Percentiles rank a stretch among this genome's conserved stretches.
These are phyloP conservation scores for Phallusia fumigata DNA, from an alignment of 23 tunicate genomes.

Conservation along the genomic window DNA sequence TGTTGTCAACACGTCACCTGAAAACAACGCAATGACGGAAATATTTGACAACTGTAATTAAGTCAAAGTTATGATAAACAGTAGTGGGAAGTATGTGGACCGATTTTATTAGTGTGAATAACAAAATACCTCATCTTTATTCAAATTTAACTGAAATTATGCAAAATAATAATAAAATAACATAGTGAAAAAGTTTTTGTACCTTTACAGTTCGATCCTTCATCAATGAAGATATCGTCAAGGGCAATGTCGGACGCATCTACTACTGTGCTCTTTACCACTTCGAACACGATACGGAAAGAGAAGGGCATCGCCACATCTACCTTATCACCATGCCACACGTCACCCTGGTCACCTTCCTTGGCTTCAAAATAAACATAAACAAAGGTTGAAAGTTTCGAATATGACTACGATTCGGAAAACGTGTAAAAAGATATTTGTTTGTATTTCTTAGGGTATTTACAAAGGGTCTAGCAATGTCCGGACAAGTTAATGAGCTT, in stretches of 20 bases:
- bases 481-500: too few species aligned
- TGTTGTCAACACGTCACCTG: constrained; percentile 70
- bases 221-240: constrained; percentile 65
- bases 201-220: constrained; percentile 85
- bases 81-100: too few species aligned
- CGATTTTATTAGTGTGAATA: too few species aligned
- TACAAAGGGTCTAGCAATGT: background rate
- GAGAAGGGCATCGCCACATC: constrained; percentile 43
- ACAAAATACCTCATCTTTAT: too few species aligned
- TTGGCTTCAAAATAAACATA: constrained; percentile 20
- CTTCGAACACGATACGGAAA: constrained; percentile 77
- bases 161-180: too few species aligned
- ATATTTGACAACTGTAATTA: too few species aligned
- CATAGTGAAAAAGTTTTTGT: too few species aligned
- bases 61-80: too few species aligned
- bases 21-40: background rate
- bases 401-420: too few species aligned
- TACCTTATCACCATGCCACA: constrained; percentile 53
- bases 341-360: constrained; percentile 66
- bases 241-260: constrained; percentile 81
- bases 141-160: too few species aligned
- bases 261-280: constrained; percentile 36
- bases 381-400: background rate
- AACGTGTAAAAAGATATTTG: background rate
- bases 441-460: background rate